Conservation (phyloP, 2,113 vertebrate genomes). For the Engraulis encrasicolus region DNA sequence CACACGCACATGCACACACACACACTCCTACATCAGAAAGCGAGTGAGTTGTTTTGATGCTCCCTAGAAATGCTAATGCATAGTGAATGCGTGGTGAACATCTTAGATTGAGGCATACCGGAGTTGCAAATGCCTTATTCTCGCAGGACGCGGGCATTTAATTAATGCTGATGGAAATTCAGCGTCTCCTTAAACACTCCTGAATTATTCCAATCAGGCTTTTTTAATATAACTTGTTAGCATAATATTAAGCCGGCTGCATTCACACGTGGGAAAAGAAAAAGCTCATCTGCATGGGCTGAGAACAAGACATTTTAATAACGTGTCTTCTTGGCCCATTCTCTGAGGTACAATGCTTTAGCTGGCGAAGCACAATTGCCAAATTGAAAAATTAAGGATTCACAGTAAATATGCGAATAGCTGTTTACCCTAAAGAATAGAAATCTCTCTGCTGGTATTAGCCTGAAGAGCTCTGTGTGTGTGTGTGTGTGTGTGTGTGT, state of each 20-base stretch:
- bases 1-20: no score
- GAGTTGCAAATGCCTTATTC: background rate
- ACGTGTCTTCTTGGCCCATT: background rate
- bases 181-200: background rate
- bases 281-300: conserved; percentile 2
- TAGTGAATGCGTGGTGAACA: no score
- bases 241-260: background rate
- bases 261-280: background rate
- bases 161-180: conserved; percentile 8
- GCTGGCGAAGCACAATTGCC: background rate
- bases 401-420: background rate
- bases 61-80: no score
- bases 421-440: conserved; percentile 15
- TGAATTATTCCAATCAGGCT: conserved; percentile 5
- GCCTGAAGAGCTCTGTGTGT: no score
- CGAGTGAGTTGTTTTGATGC: no score
- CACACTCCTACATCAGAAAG: no score
- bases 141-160: background rate
- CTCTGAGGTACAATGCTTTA: conserved; percentile 19
- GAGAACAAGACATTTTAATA: conserved; percentile 18
- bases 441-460: background rate
- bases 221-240: background rate
- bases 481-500: background rate
- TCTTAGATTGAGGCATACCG: background rate
- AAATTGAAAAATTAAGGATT: conserved; percentile 21